phyloP scores from a whole-genome alignment of 2,113 vertebrate species.

The Nannobrachium achirus region DNA sequence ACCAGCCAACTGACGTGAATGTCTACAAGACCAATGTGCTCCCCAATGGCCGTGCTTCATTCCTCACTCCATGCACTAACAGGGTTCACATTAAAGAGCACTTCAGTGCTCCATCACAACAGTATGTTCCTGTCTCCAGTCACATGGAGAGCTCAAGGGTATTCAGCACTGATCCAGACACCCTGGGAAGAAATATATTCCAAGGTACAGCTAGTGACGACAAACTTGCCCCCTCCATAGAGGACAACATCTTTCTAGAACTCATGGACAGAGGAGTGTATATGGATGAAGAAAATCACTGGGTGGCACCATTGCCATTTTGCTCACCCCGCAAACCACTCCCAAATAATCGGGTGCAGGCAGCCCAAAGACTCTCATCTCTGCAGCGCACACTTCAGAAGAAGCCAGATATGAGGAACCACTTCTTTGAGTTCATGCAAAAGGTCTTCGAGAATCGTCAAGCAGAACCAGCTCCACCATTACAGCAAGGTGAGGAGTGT shows the following conservation, averaged over 20 bases:
- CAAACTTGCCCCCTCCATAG: neutral
- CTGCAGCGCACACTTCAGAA: neutral
- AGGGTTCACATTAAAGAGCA: no score
- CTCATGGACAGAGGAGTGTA: neutral
- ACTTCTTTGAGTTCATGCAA: slow-evolving; percentile 32
- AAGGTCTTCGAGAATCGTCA: slow-evolving; percentile 12
- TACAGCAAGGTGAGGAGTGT: slow-evolving; percentile 9
- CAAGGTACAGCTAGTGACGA: neutral
- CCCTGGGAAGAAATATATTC: neutral
- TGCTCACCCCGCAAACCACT: neutral
- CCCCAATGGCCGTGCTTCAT: no score
- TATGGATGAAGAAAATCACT: slow-evolving; percentile 8
- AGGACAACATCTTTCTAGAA: neutral
- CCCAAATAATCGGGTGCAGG: slow-evolving; percentile 17
- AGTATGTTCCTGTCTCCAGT: no score
- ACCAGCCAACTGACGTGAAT: no score
- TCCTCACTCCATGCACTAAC: no score
- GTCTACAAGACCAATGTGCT: no score
- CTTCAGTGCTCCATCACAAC: no score
- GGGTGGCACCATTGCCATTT: slow-evolving; percentile 24
- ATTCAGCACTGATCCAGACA: no score
- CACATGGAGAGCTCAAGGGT: no score
- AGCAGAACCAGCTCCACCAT: slow-evolving; percentile 18
- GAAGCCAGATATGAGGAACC: neutral
- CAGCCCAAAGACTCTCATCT: neutral